Base-by-base conservation (phyloP, 2,888 invertebrate genomes). In the Drosophila melanocephala region DNA sequence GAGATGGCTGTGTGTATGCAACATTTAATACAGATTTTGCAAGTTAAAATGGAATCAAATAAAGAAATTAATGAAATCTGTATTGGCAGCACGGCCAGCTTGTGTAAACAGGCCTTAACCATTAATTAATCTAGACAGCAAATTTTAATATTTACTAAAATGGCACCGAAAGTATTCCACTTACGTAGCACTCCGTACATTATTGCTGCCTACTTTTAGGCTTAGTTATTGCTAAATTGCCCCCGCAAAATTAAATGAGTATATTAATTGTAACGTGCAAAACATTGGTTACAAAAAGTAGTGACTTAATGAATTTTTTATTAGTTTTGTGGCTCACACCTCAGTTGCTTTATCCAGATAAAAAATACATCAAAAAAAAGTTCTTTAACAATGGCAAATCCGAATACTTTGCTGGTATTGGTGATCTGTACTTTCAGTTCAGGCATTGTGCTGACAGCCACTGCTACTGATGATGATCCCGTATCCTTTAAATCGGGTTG, bases 401-500 rank as follows among this genome's bases (percentile, higher is more conserved):
- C 47, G 7, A 19, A 0, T 9, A 10, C 37, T n/a, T 10, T 55
- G 1, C 6, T 77, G 10, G 55, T 30, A 0, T 12, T 81, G 3
- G 3, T 71, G 5, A n/a, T 71, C 47, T 42, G 26, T 2, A 14
- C 32, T 12, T 62, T 42, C 12, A 28, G 14, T 10, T 35, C 37
- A 0, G 4, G 28, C 1, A 16, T 42, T 3, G 51, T n/a, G 10
- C 35, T 53, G n/a, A 33, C 53, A 2, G 33, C 28, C 2, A 5
- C 71, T 10, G 70, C 33, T 10, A 5, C 10, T 37, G 47, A 7
- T 39, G 22, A 47, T 14, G 28, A 58, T 30, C 9, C 57, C 14
- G 58, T 85, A 19, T 58, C 77, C n/a, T 66, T 87, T 32, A 68
- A 74, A 3, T 44, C 73, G 16, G 30, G 60, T 1, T 87, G 87